Conservation (phyloP, 2,888 invertebrate genomes). For the Podotricha telesiphe region DNA sequence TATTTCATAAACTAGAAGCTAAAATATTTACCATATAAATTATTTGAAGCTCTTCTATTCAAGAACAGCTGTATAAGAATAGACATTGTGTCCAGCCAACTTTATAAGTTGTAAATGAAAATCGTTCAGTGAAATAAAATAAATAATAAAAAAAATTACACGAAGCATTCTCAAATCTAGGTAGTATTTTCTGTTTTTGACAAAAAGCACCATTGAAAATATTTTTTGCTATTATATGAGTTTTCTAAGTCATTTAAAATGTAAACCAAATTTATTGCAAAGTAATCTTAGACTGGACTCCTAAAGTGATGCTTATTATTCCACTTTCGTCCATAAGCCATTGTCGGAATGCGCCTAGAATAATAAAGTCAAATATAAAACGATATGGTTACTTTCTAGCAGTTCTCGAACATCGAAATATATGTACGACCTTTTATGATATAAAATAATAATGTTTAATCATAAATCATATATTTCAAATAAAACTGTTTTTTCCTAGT, state of each 20-base stretch:
- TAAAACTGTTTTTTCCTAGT: not conserved
- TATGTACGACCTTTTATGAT: constrained; percentile 7
- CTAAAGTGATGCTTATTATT: constrained; percentile 65
- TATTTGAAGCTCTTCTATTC: too few relatives aligned
- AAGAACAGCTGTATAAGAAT: too few relatives aligned
- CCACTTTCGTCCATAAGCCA: constrained; percentile 62
- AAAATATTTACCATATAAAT: too few relatives aligned
- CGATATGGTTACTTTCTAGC: constrained; percentile 71
- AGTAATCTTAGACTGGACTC: constrained; percentile 60
- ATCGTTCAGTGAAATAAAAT: too few relatives aligned
- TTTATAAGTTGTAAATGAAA: too few relatives aligned
- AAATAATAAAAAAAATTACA: too few relatives aligned
- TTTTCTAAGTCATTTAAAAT: constrained; percentile 20
- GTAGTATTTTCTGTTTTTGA: too few relatives aligned
- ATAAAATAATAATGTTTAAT: constrained; percentile 6
- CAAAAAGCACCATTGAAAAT: too few relatives aligned
- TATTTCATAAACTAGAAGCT: too few relatives aligned
- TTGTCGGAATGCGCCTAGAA: constrained; percentile 74
- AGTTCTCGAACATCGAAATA: constrained; percentile 65
- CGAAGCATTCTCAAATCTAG: too few relatives aligned
- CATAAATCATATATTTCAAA: not conserved
- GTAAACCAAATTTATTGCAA: constrained; percentile 27
- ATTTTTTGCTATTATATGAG: not conserved
- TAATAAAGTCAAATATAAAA: constrained; percentile 76
- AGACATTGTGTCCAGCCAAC: too few relatives aligned